Evolutionary conservation across 1,140 invertebrate genomes (phyloP), one percentile per base, ranked within the genome.

Genomic region (Drosophila subpulchrella): DNA sequence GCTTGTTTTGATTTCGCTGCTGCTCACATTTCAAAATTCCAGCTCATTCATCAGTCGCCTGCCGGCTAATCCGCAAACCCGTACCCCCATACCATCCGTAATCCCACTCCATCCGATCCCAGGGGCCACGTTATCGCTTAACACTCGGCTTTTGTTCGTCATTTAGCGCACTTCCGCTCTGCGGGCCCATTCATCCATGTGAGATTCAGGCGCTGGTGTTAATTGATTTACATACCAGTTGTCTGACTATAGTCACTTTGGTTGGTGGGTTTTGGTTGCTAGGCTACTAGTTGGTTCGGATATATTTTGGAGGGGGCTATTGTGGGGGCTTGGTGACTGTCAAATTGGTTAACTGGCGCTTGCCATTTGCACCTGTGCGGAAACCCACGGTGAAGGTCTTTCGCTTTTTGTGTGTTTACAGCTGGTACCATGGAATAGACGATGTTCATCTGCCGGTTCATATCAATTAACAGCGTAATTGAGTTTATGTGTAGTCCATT

Each of bases 111-210:
- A 39, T 67, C 27, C 36, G 27, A 41, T 67, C 27, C 65, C 46
- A 17, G 41, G 32, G 71, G 34, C 70, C 51, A 50, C 53, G 46
- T 62, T 78, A 71, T 77, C 75, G 57, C 75, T 56, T 75, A 78
- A 76, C 75, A 78, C 78, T 71, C 62, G 57, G 62, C 73, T 57
- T 62, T 82, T 78, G 75, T 78, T 78, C 44, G 74, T 42, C 78
- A 81, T 65, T 75, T 83, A 78, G 70, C 77, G 58, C 75, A 48
- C 83, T 86, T 86, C 82, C 82, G 82, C 71, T 86, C 63, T 70
- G 72, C 79, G 65, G 65, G 68, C 53, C 63, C 51, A 59, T 78
- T 78, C 55, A 83, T 53, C 44, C 66, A 51, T 27, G 42, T 15
- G 39, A 54, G 57, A 53, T 54, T 34, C 53, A 15, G 48, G 15